Evolutionary conservation across 2,113 vertebrate species (phyloP).

Genomic region (Coreoperca whiteheadi): DNA sequence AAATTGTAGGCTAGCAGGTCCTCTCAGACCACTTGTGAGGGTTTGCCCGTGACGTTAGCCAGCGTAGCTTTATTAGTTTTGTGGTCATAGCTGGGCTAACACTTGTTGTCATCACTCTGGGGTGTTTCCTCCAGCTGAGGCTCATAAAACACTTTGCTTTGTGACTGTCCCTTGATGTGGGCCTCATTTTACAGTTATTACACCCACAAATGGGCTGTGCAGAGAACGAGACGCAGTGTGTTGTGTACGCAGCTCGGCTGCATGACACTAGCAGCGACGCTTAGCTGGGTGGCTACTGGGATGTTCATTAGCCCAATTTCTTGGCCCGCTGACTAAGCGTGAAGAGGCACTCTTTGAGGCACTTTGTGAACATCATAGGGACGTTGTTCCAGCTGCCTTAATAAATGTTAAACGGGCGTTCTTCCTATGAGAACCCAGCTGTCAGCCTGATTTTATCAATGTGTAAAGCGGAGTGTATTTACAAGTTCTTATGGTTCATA

Average conservation of each 20-base stretch:
- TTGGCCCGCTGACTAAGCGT: slow-evolving; percentile 51
- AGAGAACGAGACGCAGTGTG: slow-evolving; percentile 47
- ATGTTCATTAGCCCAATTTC: slow-evolving; percentile 45
- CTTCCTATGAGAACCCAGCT: slow-evolving; percentile 43
- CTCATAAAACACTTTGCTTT: slow-evolving; percentile 76
- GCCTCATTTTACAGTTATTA: slow-evolving; percentile 64
- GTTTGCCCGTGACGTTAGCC: slow-evolving; percentile 73
- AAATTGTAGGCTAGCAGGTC: slow-evolving; percentile 41
- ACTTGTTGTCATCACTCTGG: slow-evolving; percentile 81
- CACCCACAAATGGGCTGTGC: slow-evolving; percentile 67
- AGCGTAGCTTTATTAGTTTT: slow-evolving; percentile 76
- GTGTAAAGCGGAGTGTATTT: slow-evolving; percentile 24
- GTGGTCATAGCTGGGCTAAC: slow-evolving; percentile 72
- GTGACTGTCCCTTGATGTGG: slow-evolving; percentile 80
- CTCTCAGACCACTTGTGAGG: slow-evolving; percentile 54
- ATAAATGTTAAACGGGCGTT: slow-evolving; percentile 44
- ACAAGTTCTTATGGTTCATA: slow-evolving; percentile 30
- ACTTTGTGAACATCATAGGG: slow-evolving; percentile 52
- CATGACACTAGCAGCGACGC: slow-evolving; percentile 11
- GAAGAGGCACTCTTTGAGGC: slow-evolving; percentile 51
- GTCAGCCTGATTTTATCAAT: slow-evolving; percentile 26
- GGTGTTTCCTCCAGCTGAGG: slow-evolving; percentile 82
- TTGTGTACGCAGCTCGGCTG: slow-evolving; percentile 42
- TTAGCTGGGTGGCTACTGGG: slow-evolving; percentile 53
- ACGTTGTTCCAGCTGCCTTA: slow-evolving; percentile 35